Evolutionary conservation across 2,113 vertebrate species (phyloP).

Genomic region (Ictalurus furcatus): DNA sequence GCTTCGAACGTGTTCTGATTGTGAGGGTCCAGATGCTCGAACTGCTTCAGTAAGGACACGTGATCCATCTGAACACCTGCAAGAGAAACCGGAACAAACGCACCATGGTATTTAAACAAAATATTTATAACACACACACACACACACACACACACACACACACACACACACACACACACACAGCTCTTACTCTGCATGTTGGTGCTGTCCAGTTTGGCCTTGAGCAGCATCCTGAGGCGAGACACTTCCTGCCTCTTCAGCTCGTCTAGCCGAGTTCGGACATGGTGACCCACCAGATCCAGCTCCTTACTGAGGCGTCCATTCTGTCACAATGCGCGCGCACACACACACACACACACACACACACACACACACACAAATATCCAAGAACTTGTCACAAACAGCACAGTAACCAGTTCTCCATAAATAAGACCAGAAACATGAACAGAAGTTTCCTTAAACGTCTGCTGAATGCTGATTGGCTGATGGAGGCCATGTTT

Average conservation of each 20-base stretch:
- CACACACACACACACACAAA: neutral
- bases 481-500: neutral
- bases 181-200: slow-evolving; percentile 78
- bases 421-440: neutral
- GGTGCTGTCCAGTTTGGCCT: slow-evolving; percentile 86
- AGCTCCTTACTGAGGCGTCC: slow-evolving; percentile 88
- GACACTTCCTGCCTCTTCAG: slow-evolving; percentile 91
- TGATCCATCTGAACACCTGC: slow-evolving; percentile 87
- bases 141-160: too few species aligned
- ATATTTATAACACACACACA: neutral
- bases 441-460: neutral
- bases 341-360: neutral
- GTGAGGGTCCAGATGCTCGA: slow-evolving; percentile 90
- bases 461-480: neutral
- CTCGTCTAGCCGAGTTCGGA: slow-evolving; percentile 86
- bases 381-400: neutral
- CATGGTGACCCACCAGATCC: slow-evolving; percentile 86
- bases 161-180: slow-evolving; percentile 28
- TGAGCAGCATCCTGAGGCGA: slow-evolving; percentile 86
- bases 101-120: neutral
- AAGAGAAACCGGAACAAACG: neutral
- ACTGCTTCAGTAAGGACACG: slow-evolving; percentile 84
- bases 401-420: neutral
- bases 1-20: slow-evolving; percentile 92
- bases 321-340: slow-evolving; percentile 67